phyloP scores from a whole-genome alignment of 2,888 invertebrate species.

The Tachystola acroxantha region DNA sequence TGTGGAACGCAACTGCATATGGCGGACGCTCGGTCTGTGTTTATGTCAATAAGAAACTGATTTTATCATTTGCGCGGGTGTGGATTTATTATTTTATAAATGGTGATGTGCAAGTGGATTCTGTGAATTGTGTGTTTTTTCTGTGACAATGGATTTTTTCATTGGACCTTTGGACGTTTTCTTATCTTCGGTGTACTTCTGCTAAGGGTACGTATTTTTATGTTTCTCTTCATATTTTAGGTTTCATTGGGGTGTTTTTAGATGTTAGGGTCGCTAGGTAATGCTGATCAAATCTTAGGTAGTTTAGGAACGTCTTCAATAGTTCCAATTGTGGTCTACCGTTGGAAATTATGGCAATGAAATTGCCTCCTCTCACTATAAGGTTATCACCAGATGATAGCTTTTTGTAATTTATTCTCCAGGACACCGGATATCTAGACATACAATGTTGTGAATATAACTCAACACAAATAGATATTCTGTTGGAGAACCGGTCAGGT shows the following conservation, averaged over 20 bases:
- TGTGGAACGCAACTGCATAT: constrained; percentile 73
- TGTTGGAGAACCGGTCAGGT: background rate
- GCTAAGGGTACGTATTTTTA: constrained; percentile 72
- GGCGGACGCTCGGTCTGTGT: constrained; percentile 77
- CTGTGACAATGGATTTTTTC: constrained; percentile 69
- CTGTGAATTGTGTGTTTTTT: constrained; percentile 65
- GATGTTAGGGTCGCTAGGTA: constrained; percentile 7
- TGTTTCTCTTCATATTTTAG: constrained; percentile 50
- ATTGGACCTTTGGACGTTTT: constrained; percentile 61
- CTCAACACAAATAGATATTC: background rate
- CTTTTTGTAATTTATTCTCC: constrained; percentile 33
- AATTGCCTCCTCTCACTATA: constrained; percentile 23
- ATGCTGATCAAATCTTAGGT: background rate
- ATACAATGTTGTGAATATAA: background rate
- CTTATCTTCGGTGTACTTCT: constrained; percentile 57
- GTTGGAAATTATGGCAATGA: constrained; percentile 6
- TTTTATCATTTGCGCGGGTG: constrained; percentile 75
- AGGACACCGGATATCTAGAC: background rate
- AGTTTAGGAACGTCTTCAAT: constrained; percentile 4
- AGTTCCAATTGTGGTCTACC: constrained; percentile 8
- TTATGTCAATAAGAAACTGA: constrained; percentile 77
- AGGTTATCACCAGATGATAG: constrained; percentile 65
- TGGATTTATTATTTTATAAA: constrained; percentile 61
- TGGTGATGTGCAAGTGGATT: constrained; percentile 63
- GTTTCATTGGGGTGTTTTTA: constrained; percentile 27